phyloP scores from a whole-genome alignment of 2,888 invertebrate genomes.

The Sphaerophoria taeniata region DNA sequence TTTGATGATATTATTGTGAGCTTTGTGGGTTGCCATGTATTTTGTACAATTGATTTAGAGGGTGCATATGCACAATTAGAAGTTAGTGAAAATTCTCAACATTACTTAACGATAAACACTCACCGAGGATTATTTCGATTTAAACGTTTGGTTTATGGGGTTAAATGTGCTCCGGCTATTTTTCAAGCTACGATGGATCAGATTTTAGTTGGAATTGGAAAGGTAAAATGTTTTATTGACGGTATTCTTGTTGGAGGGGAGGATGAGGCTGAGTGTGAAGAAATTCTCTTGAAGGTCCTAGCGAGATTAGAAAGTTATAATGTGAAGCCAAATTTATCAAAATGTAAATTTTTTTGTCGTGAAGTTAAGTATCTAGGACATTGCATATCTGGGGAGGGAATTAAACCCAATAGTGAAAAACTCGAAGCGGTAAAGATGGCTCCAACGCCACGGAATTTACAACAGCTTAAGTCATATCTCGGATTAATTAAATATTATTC shows the following conservation, averaged over 20 bases:
- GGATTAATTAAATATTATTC: slow-evolving; percentile 8
- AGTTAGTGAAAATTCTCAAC: slow-evolving; percentile 18
- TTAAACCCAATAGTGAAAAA: not conserved
- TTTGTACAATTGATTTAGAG: slow-evolving; percentile 15
- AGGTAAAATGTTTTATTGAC: slow-evolving; percentile 4
- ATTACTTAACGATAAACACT: slow-evolving; percentile 7
- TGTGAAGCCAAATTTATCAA: not conserved
- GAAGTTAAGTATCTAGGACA: slow-evolving; percentile 13
- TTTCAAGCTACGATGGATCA: slow-evolving; percentile 19
- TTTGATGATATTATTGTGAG: slow-evolving; percentile 42
- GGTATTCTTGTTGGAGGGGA: not conserved
- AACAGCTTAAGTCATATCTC: slow-evolving; percentile 18
- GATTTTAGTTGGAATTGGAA: slow-evolving; percentile 1
- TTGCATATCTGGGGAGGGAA: slow-evolving; percentile 4
- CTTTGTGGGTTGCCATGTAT: slow-evolving; percentile 4
- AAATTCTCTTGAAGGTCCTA: not conserved
- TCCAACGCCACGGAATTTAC: slow-evolving; percentile 17
- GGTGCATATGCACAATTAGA: slow-evolving; percentile 2
- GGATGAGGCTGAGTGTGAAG: slow-evolving; percentile 11
- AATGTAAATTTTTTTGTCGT: slow-evolving; percentile 14
- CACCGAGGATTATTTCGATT: slow-evolving; percentile 8
- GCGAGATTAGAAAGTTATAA: slow-evolving; percentile 3
- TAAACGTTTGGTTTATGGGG: slow-evolving; percentile 10
- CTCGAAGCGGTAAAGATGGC: slow-evolving; percentile 8
- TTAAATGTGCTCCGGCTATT: slow-evolving; percentile 4